These are phyloP conservation scores for Spodoptera exigua DNA, from an alignment of 2,888 invertebrate species.

Conservation along the genomic window DNA sequence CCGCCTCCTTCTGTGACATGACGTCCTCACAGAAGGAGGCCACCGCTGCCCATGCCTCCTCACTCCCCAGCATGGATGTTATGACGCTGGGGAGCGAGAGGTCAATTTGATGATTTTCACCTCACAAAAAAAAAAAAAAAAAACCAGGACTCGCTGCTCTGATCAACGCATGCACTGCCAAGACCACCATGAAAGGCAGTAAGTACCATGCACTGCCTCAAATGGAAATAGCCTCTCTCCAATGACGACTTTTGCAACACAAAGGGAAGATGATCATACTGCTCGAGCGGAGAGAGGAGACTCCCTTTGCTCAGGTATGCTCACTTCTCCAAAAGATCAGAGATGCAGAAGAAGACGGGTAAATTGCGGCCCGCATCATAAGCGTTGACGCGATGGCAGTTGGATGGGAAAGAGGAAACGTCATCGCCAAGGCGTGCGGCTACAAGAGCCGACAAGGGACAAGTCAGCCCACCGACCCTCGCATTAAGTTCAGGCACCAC, in stretches of 20 bases:
- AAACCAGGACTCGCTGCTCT: too few species aligned
- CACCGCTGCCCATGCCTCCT: too few species aligned
- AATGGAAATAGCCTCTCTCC: background rate
- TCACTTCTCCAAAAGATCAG: background rate
- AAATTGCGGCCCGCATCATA: background rate
- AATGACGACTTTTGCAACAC: background rate
- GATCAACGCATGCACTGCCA: too few species aligned
- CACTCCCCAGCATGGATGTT: too few species aligned
- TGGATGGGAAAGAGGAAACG: background rate
- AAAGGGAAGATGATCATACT: background rate
- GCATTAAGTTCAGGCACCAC: background rate
- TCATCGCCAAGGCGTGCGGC: background rate
- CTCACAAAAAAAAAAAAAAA: too few species aligned
- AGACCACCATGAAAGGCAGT: too few species aligned
- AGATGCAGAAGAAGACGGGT: background rate
- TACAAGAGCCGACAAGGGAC: conserved; percentile 32
- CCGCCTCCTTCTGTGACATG: too few species aligned
- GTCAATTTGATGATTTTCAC: too few species aligned
- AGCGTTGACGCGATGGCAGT: too few species aligned
- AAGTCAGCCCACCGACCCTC: conserved; percentile 20
- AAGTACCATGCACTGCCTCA: too few species aligned
- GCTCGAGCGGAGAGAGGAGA: conserved; percentile 1
- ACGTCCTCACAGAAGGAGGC: too few species aligned
- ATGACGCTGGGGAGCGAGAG: too few species aligned
- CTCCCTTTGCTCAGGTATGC: conserved; percentile 1